phyloP scores from a whole-genome alignment of 2,888 invertebrate species.

The Pachliopta kotzebuea region DNA sequence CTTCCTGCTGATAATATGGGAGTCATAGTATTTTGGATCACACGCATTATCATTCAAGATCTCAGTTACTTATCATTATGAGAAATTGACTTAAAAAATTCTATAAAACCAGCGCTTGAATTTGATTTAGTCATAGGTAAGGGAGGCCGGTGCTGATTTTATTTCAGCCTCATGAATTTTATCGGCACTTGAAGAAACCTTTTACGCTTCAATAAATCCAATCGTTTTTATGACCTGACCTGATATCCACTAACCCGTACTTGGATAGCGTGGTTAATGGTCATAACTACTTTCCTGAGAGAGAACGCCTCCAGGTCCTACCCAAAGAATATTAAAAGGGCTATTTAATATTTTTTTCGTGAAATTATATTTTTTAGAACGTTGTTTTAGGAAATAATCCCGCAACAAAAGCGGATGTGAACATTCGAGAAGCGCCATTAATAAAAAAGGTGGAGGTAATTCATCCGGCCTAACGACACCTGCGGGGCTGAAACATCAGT shows the following conservation, averaged over 20 bases:
- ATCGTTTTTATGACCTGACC: neutral
- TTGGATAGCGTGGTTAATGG: no score
- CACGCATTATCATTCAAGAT: neutral
- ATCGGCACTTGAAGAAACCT: neutral
- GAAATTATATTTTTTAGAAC: no score
- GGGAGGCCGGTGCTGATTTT: neutral
- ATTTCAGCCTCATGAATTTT: conserved; percentile 3
- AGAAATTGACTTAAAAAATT: neutral
- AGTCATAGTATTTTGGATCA: neutral
- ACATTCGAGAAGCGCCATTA: neutral
- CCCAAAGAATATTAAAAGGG: no score
- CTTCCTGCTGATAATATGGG: neutral
- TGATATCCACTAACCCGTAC: neutral
- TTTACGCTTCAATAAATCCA: conserved; percentile 5
- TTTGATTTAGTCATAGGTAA: neutral
- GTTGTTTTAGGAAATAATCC: neutral
- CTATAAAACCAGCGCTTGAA: neutral
- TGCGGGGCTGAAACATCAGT: neutral
- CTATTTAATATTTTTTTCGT: no score
- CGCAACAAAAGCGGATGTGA: neutral
- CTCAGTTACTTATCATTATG: neutral
- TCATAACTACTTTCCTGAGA: no score
- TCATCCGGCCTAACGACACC: conserved; percentile 3
- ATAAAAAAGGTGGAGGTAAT: conserved; percentile 1
- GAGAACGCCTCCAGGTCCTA: no score